phyloP scores from a whole-genome alignment of 2,888 invertebrate species.

The Cosmorhoe ocellata region DNA sequence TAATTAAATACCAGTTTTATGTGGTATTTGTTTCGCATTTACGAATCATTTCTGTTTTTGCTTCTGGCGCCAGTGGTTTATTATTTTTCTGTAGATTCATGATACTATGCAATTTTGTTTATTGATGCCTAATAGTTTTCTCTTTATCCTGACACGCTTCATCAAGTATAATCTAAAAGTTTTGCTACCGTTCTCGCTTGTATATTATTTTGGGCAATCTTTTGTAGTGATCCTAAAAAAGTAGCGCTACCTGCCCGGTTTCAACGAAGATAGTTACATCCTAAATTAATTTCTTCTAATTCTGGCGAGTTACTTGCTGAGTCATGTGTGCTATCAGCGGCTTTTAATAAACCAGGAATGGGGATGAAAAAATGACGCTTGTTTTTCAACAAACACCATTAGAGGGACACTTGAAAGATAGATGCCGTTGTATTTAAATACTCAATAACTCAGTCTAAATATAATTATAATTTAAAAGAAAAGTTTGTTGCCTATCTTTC shows the following conservation, averaged over 20 bases:
- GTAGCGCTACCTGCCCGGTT: slow-evolving; percentile 59
- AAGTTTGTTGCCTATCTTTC: neutral
- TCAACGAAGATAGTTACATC: slow-evolving; percentile 50
- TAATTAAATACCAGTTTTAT: slow-evolving; percentile 19
- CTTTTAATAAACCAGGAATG: slow-evolving; percentile 55
- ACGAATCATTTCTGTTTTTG: slow-evolving; percentile 38
- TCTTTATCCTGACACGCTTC: slow-evolving; percentile 69
- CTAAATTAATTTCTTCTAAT: slow-evolving; percentile 75
- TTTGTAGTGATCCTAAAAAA: slow-evolving; percentile 48
- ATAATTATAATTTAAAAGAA: slow-evolving; percentile 2
- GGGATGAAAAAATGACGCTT: slow-evolving; percentile 52
- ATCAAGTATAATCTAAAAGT: slow-evolving; percentile 64
- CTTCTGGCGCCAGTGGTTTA: slow-evolving; percentile 60
- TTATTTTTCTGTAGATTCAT: slow-evolving; percentile 43
- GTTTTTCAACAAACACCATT: slow-evolving; percentile 72
- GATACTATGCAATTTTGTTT: slow-evolving; percentile 47
- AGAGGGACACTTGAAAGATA: slow-evolving; percentile 74
- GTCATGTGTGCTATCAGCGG: slow-evolving; percentile 71
- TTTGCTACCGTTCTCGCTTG: slow-evolving; percentile 73
- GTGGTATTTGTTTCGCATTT: too few relatives aligned
- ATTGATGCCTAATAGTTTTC: slow-evolving; percentile 67
- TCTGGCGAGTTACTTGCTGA: slow-evolving; percentile 61
- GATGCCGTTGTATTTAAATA: slow-evolving; percentile 48
- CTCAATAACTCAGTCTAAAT: slow-evolving; percentile 20
- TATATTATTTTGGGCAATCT: slow-evolving; percentile 50